Base-by-base conservation (phyloP, 2,797 vertebrate species). In the Trachops cirrhosus region DNA sequence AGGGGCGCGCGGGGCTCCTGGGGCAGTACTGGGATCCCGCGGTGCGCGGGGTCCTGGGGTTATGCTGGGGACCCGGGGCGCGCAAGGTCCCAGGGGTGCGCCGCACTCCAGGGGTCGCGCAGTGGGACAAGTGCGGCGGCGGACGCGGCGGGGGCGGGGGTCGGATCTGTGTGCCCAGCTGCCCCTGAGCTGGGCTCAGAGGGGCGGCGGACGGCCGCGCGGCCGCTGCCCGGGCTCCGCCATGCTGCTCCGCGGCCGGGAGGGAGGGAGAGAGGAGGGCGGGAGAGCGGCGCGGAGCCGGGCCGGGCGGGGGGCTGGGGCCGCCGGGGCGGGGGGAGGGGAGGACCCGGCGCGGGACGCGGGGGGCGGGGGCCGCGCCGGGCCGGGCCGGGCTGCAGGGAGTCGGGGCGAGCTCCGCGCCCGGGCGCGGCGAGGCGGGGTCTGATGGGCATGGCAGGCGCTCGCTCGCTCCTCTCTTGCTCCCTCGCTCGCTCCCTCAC, bases 221-320 rank as follows among this genome's bases (percentile, higher is more conserved):
- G 98, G 97, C 98, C 97, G 99, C 98, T 98, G 98, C 98, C 98
- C 97, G 97, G 98, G 96, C 98, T 98, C 98, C 98, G 98, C 98
- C 99, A 98, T 99, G 98, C 98, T 98, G 98, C 95, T 98, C 97
- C 77, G 93, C 97, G 96, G 98, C 96, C 95, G 96, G 97, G 95
- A 95, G 89, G 95, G 96, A 95, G 86, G 97, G 95, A 93, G 96
- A 84, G 95, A 94, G 86, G 95, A 97, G 96, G 97, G 97, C 95
- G 93, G 96, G 96, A 96, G 94, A 90, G 95, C 96, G 78, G 91
- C 95, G 96, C 86, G 92, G 96, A 96, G 96, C 92, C 93, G 96
- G 97, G 95, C 96, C 95, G 97, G 97, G 97, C 97, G 67, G 97
- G 97, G 96, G 96, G 96, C 97, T 86, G 95, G 96, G 95, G 96